These are phyloP conservation scores for Epinotia bilunana DNA, from an alignment of 2,888 invertebrate species.

Conservation along the genomic window DNA sequence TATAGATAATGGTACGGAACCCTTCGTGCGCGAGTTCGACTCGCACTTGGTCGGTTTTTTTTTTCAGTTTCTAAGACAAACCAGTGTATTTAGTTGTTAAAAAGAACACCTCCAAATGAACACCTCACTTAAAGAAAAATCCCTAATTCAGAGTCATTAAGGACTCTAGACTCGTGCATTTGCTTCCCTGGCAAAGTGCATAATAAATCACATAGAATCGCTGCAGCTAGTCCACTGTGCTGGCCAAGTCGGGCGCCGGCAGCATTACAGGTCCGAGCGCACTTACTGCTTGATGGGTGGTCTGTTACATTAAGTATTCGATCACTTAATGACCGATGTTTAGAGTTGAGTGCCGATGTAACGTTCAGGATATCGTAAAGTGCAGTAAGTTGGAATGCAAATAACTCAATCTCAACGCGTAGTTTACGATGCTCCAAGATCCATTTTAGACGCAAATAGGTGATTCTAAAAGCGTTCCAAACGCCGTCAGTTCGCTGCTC, in stretches of 20 bases:
- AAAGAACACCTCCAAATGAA: neutral
- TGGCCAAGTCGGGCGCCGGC: slow-evolving; percentile 9
- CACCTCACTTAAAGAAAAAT: slow-evolving; percentile 21
- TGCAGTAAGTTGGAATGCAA: no score
- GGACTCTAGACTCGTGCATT: slow-evolving; percentile 14
- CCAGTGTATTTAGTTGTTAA: no score
- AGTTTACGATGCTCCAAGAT: no score
- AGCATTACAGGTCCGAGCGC: slow-evolving; percentile 24
- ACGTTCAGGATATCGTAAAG: neutral
- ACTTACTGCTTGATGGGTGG: slow-evolving; percentile 31
- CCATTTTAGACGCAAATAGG: no score
- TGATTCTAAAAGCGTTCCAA: no score
- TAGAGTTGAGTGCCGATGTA: neutral
- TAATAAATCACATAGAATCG: slow-evolving; percentile 42
- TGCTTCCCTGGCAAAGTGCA: slow-evolving; percentile 38
- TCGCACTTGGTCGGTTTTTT: neutral
- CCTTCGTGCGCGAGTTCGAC: no score
- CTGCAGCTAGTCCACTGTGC: slow-evolving; percentile 30
- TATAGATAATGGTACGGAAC: no score
- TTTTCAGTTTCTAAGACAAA: neutral
- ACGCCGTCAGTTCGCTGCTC: no score
- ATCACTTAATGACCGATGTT: slow-evolving; percentile 25
- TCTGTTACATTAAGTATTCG: slow-evolving; percentile 28
- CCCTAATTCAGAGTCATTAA: slow-evolving; percentile 30
- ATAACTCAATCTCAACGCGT: neutral